Conservation (phyloP, 1,140 invertebrate species). For the Bacillus rossius region DNA sequence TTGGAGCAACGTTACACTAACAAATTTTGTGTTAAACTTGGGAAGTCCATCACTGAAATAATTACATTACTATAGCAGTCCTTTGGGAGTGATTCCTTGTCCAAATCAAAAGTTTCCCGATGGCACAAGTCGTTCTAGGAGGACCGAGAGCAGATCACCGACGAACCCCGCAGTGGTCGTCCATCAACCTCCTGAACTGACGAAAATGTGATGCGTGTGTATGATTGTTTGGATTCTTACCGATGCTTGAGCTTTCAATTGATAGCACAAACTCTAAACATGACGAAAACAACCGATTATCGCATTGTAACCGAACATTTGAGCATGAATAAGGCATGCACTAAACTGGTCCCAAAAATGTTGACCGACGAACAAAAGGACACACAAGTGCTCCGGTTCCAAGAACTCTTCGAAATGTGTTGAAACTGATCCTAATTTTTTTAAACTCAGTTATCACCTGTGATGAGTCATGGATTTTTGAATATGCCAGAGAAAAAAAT, state of each 20-base stretch:
- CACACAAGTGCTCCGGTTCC: too few species aligned
- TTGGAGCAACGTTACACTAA: background rate
- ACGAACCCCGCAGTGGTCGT: constrained; percentile 24
- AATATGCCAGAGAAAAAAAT: too few species aligned
- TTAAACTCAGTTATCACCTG: too few species aligned
- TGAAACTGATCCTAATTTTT: too few species aligned
- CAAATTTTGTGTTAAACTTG: too few species aligned
- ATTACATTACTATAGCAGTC: background rate
- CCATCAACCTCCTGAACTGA: constrained; percentile 28
- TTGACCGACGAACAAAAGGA: too few species aligned
- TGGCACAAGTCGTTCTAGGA: too few species aligned
- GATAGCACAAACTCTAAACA: constrained; percentile 1
- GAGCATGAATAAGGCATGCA: background rate
- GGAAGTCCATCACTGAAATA: background rate
- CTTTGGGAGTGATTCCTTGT: background rate
- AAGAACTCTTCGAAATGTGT: too few species aligned
- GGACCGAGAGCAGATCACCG: constrained; percentile 10
- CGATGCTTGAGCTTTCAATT: constrained; percentile 8
- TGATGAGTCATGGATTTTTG: too few species aligned
- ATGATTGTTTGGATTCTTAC: constrained; percentile 2
- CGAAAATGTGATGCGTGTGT: constrained; percentile 19
- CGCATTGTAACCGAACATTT: background rate
- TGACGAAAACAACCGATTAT: constrained; percentile 2
- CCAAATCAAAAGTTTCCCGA: background rate
- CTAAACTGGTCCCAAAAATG: too few species aligned